These are phyloP conservation scores for Maniola jurtina DNA, from an alignment of 1,140 invertebrate species.

Conservation along the genomic window DNA sequence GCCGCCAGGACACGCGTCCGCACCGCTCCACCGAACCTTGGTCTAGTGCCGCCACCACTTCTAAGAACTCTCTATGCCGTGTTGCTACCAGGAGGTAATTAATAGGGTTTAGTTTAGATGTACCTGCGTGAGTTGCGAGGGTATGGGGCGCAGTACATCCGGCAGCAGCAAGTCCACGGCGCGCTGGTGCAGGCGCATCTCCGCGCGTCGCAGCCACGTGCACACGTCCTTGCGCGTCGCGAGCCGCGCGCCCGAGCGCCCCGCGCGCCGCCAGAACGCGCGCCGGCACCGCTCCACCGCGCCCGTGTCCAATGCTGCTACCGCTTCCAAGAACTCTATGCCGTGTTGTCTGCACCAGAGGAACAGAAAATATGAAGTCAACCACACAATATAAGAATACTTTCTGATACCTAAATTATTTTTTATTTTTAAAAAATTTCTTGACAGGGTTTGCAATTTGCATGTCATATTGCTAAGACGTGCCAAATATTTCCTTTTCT, in stretches of 20 bases:
- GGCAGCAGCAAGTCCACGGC: conserved; percentile 97
- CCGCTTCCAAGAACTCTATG: conserved; percentile 94
- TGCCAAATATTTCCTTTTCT: too few species aligned
- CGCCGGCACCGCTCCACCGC: conserved; percentile 42
- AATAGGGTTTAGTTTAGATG: neutral
- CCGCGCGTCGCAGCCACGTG: conserved; percentile 85
- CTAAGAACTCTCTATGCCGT: too few species aligned
- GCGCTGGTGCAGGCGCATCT: conserved; percentile 97
- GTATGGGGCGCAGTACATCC: conserved; percentile 96
- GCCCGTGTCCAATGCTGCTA: conserved; percentile 65
- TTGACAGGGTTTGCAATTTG: too few species aligned
- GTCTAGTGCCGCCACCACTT: too few species aligned
- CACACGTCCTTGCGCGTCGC: conserved; percentile 44
- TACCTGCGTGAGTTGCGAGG: conserved; percentile 93
- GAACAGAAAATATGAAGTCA: too few species aligned
- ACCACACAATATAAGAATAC: too few species aligned
- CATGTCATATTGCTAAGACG: too few species aligned
- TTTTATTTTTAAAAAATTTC: too few species aligned
- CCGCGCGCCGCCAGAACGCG: conserved; percentile 68
- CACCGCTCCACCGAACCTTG: too few species aligned
- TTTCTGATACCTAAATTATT: too few species aligned
- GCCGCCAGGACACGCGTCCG: too few species aligned
- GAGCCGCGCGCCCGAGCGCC: conserved; percentile 88
- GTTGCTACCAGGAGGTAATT: too few species aligned
- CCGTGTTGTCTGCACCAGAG: conserved; percentile 88